These are phyloP conservation scores for Paraplagusia blochii DNA, from an alignment of 2,113 vertebrate genomes.

Conservation along the genomic window DNA sequence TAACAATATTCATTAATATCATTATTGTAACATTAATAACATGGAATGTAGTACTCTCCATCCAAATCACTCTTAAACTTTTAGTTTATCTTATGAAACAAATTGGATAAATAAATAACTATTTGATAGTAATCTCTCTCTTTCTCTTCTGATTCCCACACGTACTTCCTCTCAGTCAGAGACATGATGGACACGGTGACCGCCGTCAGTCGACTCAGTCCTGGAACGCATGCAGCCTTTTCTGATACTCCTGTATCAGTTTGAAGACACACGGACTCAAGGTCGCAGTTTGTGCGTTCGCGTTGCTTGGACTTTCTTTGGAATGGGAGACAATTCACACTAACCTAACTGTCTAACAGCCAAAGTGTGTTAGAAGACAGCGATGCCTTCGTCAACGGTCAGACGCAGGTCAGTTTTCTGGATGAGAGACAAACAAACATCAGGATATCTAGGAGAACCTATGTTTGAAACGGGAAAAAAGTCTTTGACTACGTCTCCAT, in stretches of 20 bases:
- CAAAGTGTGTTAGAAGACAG: slow-evolving; percentile 28
- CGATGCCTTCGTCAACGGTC: not conserved
- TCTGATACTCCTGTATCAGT: slow-evolving; percentile 27
- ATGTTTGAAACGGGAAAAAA: too few relatives aligned
- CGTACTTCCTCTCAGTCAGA: slow-evolving; percentile 55
- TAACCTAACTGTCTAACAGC: slow-evolving; percentile 17
- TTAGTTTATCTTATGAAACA: slow-evolving; percentile 71
- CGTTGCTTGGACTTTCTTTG: slow-evolving; percentile 54
- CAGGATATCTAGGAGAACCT: too few relatives aligned
- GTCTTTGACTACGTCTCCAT: too few relatives aligned
- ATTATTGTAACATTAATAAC: slow-evolving; percentile 72
- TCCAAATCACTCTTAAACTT: slow-evolving; percentile 54
- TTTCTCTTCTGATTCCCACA: slow-evolving; percentile 48
- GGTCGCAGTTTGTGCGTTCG: slow-evolving; percentile 48
- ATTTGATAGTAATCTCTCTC: slow-evolving; percentile 44
- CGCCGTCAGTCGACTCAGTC: slow-evolving; percentile 17
- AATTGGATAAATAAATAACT: slow-evolving; percentile 76
- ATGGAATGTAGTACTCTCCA: slow-evolving; percentile 74
- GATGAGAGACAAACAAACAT: not conserved
- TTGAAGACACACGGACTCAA: slow-evolving; percentile 22
- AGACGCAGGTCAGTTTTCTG: slow-evolving; percentile 28
- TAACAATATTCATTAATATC: slow-evolving; percentile 72
- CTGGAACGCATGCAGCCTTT: slow-evolving; percentile 4
- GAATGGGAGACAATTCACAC: slow-evolving; percentile 35
- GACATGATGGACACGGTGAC: slow-evolving; percentile 26